A percentile compares a stretch with the other conserved stretches of the same genome.
Conservation (phyloP, 2,797 vertebrate genomes). For the Anguilla megastoma region DNA sequence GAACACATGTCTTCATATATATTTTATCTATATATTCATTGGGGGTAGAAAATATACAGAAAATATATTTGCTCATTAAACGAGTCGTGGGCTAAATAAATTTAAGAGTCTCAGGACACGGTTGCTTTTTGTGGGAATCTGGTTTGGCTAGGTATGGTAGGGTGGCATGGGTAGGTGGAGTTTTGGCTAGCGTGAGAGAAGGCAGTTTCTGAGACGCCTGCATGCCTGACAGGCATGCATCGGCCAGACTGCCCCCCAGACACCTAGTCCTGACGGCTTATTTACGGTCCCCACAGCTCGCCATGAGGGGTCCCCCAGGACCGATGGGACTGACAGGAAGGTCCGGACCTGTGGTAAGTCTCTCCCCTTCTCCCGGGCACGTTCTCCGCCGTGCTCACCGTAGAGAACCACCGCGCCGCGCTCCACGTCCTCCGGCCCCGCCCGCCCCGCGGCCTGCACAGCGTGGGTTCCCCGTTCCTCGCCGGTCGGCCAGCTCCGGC, state of each 20-base stretch:
- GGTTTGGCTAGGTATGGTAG: not conserved
- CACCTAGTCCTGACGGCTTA: constrained; percentile 33
- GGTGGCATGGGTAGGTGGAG: not conserved
- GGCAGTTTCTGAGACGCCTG: not conserved
- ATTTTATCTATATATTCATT: not conserved
- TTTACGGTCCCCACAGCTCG: constrained; percentile 73
- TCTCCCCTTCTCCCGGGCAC: not conserved
- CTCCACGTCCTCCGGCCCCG: not conserved
- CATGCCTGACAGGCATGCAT: not conserved
- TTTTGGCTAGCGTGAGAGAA: not conserved
- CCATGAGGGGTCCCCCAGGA: constrained; percentile 89
- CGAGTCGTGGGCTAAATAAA: not conserved
- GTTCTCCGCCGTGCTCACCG: not conserved
- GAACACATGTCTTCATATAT: not conserved
- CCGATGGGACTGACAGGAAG: constrained; percentile 91
- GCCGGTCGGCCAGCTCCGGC: not conserved
- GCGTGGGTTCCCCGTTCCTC: not conserved
- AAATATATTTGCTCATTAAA: not conserved
- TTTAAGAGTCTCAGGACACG: not conserved
- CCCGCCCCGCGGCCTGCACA: not conserved
- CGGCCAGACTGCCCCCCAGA: not conserved
- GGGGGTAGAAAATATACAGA: not conserved
- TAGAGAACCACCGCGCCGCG: not conserved
- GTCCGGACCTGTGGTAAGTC: constrained; percentile 92
- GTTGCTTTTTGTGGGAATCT: not conserved